Base-by-base conservation (phyloP, 1,140 invertebrate genomes). In the Papilio aristodemus region DNA sequence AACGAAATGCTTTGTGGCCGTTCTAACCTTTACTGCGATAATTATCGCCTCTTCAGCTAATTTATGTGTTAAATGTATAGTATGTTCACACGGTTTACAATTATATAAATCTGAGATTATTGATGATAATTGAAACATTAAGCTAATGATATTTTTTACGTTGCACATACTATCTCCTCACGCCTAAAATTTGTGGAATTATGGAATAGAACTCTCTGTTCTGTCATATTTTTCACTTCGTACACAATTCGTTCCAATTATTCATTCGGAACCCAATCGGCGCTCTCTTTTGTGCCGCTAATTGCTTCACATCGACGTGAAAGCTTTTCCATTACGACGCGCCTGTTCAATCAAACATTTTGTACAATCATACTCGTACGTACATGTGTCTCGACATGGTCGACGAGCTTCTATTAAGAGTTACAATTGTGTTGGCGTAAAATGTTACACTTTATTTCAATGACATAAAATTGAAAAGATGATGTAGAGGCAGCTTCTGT, bases 241-340 rank as follows among this genome's bases (percentile, higher is more conserved):
- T 39, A 62, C 17, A 62, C 2, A 62, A 62, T 62, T 62, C 14
- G 36, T 62, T 39, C 59, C 59, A 62, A 62, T 62, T 62, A 62
- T 32, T 17, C 32, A 62, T 36, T 39, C n/a, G 32, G 17, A 37
- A 62, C 36, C 14, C 59, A 62, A 62, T 62, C 59, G 39, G 59
- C 36, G 59, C 4, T 62, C 17, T 13, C 36, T 39, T 62, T 19
- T 39, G 59, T 62, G 10, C 17, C 37, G 17, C n/a, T 62, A 39
- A 62, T 62, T 62, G 59, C 59, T 62, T 25, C 36, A 60, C 25
- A 60, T 62, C 36, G 36, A 25, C 59, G 19, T 39, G 37, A 39
- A 41, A 62, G 59, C 17, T 37, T 62, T 62, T 62, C 36, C 36
- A 39, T 62, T 62, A 62, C 32, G 14, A 39, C n/a, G 32, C 36